A percentile compares a stretch with the other conserved stretches of the same genome.
Evolutionary conservation across 2,113 vertebrate species (phyloP).

Genomic region (Nesoenas mayeri): DNA sequence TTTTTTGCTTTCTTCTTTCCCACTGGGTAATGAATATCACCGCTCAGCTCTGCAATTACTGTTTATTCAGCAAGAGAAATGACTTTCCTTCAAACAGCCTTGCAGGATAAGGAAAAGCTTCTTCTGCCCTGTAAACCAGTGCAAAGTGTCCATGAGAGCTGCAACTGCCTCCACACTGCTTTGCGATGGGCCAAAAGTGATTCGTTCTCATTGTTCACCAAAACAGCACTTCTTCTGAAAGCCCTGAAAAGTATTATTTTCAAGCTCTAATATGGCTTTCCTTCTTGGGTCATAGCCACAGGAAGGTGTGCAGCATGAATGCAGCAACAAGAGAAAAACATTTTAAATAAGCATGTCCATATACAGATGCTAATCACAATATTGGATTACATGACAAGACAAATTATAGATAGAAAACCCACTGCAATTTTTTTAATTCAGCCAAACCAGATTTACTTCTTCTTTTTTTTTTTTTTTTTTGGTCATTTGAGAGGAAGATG

Average conservation of each 20-base stretch:
- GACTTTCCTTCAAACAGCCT: not conserved
- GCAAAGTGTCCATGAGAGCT: not conserved
- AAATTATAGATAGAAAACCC: not conserved
- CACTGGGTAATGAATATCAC: not conserved
- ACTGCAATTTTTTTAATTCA: not conserved
- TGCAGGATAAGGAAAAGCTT: not conserved
- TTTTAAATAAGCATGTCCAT: not conserved
- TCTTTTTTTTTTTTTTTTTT: not conserved
- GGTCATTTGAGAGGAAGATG: not conserved
- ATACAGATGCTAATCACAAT: not conserved
- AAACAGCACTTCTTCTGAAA: not conserved
- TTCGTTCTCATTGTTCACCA: not conserved
- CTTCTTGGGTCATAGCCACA: not conserved
- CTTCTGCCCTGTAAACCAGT: not conserved
- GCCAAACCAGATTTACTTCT: not conserved
- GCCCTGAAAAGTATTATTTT: not conserved
- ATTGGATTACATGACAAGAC: not conserved
- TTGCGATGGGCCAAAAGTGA: not conserved
- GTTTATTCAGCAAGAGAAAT: not conserved
- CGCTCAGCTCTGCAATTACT: not conserved
- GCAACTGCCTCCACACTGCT: not conserved
- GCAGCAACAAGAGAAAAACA: not conserved
- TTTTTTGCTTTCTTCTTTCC: not conserved
- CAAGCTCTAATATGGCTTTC: not conserved
- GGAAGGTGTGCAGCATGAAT: not conserved